These are phyloP conservation scores for Oostethus manadensis DNA, from an alignment of 2,113 vertebrate species.

Conservation along the genomic window DNA sequence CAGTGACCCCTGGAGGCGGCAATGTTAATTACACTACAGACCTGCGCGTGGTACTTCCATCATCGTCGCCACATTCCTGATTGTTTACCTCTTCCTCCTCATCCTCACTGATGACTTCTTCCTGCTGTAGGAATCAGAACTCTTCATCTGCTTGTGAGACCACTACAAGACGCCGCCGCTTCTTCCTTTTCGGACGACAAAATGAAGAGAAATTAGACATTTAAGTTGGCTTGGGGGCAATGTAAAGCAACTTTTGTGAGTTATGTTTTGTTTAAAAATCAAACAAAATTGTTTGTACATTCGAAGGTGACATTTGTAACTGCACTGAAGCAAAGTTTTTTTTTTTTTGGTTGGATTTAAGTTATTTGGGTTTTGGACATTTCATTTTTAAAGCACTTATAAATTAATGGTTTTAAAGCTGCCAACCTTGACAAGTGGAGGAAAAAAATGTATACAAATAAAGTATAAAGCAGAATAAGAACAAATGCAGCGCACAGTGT, in stretches of 20 bases:
- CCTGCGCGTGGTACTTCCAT: too few relatives aligned
- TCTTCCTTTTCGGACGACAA: neutral
- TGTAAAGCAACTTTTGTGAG: neutral
- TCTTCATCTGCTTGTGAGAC: conserved; percentile 61
- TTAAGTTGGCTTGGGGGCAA: neutral
- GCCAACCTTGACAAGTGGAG: conserved; percentile 6
- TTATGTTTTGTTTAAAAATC: neutral
- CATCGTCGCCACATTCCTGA: too few relatives aligned
- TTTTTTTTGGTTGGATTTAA: neutral
- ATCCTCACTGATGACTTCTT: neutral
- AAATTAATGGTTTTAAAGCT: conserved; percentile 46
- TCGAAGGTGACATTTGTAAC: neutral
- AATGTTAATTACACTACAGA: conserved; percentile 2
- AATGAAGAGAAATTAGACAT: neutral
- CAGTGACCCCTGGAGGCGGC: conserved; percentile 11
- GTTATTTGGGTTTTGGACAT: conserved; percentile 12
- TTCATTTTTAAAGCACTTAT: conserved; percentile 45
- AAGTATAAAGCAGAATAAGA: neutral
- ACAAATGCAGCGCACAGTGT: neutral
- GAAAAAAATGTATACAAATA: neutral
- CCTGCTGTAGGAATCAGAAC: conserved; percentile 48
- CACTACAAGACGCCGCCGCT: neutral
- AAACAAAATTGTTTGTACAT: neutral
- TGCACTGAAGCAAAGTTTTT: neutral
- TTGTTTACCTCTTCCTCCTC: neutral